Evolutionary conservation across 2,113 vertebrate genomes (phyloP).

Genomic region (Carlito syrichta): DNA sequence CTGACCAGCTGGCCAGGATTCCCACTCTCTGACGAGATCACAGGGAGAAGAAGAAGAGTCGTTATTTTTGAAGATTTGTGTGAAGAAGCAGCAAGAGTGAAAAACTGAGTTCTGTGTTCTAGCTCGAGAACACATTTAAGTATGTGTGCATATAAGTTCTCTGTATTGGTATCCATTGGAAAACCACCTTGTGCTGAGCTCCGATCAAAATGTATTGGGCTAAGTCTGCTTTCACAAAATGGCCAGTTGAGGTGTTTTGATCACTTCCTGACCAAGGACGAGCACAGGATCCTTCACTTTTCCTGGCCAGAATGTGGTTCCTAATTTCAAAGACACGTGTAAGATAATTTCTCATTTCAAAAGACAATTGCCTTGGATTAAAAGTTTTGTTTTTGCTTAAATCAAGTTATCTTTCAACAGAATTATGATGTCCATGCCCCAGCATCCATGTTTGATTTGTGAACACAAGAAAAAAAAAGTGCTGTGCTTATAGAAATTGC

Average conservation of each 20-base stretch:
- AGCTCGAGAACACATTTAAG: background rate
- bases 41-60: constrained; percentile 40
- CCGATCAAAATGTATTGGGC: background rate
- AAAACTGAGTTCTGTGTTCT: background rate
- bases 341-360: background rate
- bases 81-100: background rate
- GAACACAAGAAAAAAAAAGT: background rate
- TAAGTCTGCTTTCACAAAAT: background rate
- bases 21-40: constrained; percentile 44
- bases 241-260: background rate
- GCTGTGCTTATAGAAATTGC: background rate
- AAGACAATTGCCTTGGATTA: background rate
- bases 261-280: background rate
- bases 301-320: background rate
- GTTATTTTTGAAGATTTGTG: constrained; percentile 24
- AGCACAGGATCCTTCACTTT: background rate
- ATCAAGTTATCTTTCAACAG: background rate
- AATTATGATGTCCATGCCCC: background rate
- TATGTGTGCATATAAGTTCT: background rate
- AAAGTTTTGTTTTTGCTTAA: background rate
- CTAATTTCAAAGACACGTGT: constrained; percentile 10
- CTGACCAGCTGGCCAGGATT: constrained; percentile 34
- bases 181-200: background rate
- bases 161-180: background rate
- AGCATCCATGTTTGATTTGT: background rate